Percentiles rank a stretch among this genome's conserved stretches.
phyloP scores from a whole-genome alignment of 1,140 invertebrate genomes.

The Oryzaephilus surinamensis region DNA sequence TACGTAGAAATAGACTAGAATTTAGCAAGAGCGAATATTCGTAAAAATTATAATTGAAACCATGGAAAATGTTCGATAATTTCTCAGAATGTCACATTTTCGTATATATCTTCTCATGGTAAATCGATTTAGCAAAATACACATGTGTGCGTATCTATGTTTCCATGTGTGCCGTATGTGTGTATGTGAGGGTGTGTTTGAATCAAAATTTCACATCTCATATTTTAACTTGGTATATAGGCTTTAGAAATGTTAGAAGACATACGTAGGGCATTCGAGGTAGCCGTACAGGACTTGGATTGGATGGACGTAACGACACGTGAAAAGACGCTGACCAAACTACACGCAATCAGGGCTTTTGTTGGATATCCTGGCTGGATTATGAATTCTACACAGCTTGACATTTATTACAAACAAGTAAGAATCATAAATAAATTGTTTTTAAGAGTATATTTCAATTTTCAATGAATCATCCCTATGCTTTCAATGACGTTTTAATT shows the following conservation, averaged over 20 bases:
- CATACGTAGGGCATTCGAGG: conserved; percentile 60
- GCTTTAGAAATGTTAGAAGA: conserved; percentile 68
- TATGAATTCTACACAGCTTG: conserved; percentile 40
- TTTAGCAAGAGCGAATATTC: too few relatives aligned
- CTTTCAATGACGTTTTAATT: too few relatives aligned
- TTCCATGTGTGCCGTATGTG: too few relatives aligned
- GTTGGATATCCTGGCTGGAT: conserved; percentile 67
- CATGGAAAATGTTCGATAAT: too few relatives aligned
- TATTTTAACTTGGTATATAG: conserved; percentile 31
- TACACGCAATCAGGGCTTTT: conserved; percentile 55
- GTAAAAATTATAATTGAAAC: too few relatives aligned
- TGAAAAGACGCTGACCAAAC: conserved; percentile 48
- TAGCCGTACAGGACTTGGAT: conserved; percentile 51
- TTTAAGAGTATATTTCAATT: not conserved
- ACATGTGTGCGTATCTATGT: too few relatives aligned
- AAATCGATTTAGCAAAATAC: too few relatives aligned
- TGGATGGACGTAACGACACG: conserved; percentile 71
- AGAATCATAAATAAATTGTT: not conserved
- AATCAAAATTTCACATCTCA: conserved; percentile 1
- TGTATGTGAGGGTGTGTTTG: too few relatives aligned
- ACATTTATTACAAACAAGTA: conserved; percentile 49
- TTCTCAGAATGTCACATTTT: too few relatives aligned
- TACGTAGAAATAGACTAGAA: too few relatives aligned
- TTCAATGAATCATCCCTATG: not conserved
- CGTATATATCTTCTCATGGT: too few relatives aligned